A percentile compares a stretch with the other conserved stretches of the same genome.
These are phyloP conservation scores for Hylomyscus alleni DNA, from an alignment of 2,797 vertebrate genomes.

Conservation along the genomic window DNA sequence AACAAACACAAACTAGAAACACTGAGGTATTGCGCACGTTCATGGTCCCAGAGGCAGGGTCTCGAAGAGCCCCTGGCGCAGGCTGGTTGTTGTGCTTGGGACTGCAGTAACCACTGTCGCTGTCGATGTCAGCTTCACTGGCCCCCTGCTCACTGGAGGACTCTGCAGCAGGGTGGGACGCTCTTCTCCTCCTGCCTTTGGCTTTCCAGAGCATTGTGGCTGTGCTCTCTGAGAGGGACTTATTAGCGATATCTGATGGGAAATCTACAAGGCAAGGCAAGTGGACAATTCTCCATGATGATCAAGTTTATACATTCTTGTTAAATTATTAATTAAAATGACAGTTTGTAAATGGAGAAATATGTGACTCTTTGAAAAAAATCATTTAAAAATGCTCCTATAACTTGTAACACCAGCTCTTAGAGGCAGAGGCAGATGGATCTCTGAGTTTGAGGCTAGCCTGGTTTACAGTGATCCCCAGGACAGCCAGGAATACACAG, in stretches of 20 bases:
- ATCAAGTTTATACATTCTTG: background rate
- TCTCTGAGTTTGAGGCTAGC: background rate
- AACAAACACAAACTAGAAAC: background rate
- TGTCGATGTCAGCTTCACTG: slow-evolving; percentile 98
- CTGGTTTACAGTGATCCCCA: background rate
- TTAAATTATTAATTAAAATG: slow-evolving; percentile 48
- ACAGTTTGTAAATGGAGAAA: slow-evolving; percentile 21
- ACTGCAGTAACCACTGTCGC: slow-evolving; percentile 98
- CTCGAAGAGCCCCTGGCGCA: slow-evolving; percentile 84
- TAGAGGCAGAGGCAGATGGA: background rate
- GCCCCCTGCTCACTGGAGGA: slow-evolving; percentile 95
- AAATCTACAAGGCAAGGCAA: slow-evolving; percentile 91
- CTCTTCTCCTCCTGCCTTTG: slow-evolving; percentile 92
- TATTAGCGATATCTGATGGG: slow-evolving; percentile 93
- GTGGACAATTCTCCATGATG: background rate
- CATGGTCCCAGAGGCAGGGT: slow-evolving; percentile 82
- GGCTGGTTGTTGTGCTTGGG: slow-evolving; percentile 95
- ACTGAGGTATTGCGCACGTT: slow-evolving; percentile 86
- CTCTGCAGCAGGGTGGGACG: slow-evolving; percentile 93
- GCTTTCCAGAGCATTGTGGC: slow-evolving; percentile 94
- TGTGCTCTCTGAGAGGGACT: slow-evolving; percentile 91
- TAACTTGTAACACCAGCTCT: background rate
- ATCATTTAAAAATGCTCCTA: slow-evolving; percentile 42
- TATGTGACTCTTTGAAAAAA: slow-evolving; percentile 49
- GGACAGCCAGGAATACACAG: background rate